Evolutionary conservation across 2,113 vertebrate species (phyloP).

Genomic region (Eonycteris spelaea): DNA sequence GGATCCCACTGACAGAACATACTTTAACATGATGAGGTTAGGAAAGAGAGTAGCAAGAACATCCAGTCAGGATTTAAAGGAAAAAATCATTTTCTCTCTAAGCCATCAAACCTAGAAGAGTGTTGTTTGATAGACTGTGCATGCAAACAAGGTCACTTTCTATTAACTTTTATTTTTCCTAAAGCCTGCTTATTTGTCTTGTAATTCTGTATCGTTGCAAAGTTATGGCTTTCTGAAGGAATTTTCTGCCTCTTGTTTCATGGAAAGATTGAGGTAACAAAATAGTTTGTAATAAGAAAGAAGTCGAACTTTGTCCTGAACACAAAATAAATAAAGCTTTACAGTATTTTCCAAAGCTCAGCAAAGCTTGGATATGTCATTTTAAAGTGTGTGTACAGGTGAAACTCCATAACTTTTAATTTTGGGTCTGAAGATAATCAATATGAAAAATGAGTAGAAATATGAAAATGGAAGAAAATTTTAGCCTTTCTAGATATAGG

Average conservation of each 20-base stretch:
- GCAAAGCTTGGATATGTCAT: constrained; percentile 9
- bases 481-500: background rate
- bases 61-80: constrained; percentile 67
- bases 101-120: constrained; percentile 37
- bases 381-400: constrained; percentile 40
- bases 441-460: constrained; percentile 5
- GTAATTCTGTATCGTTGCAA: constrained; percentile 36
- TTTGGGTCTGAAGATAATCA: constrained; percentile 4
- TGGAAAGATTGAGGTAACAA: constrained; percentile 35
- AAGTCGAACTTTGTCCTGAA: constrained; percentile 52
- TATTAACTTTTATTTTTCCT: constrained; percentile 63
- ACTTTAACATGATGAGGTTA: constrained; percentile 68
- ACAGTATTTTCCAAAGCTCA: constrained; percentile 39
- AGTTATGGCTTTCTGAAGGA: background rate
- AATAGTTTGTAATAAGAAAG: constrained; percentile 58
- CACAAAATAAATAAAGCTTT: constrained; percentile 46
- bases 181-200: constrained; percentile 3
- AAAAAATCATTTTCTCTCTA: constrained; percentile 66
- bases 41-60: constrained; percentile 54
- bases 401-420: constrained; percentile 47
- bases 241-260: constrained; percentile 49
- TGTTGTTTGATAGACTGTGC: background rate
- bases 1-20: constrained; percentile 51
- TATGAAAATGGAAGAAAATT: background rate
- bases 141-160: constrained; percentile 56